Percentiles rank a stretch among this genome's conserved stretches.
These are phyloP conservation scores for Melospiza georgiana DNA, from an alignment of 2,113 vertebrate species.

Conservation along the genomic window DNA sequence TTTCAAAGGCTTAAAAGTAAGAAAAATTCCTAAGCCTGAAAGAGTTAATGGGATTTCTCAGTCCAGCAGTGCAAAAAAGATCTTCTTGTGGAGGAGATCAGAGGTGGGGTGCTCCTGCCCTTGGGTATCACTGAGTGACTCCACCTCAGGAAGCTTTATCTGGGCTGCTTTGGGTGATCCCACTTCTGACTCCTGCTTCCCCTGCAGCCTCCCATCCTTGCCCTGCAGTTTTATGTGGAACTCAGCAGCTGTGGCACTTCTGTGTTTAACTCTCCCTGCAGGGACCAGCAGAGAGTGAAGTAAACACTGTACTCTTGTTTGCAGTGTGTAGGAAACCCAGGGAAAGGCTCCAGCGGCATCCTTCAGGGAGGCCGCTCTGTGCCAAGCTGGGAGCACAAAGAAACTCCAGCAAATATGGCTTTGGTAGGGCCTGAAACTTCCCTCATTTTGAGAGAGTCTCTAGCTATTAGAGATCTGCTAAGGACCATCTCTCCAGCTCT, in stretches of 20 bases:
- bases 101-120: background rate
- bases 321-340: background rate
- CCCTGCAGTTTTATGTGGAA: constrained; percentile 53
- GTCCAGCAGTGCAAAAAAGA: background rate
- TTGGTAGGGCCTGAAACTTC: background rate
- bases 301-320: constrained; percentile 8
- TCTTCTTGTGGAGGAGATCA: background rate
- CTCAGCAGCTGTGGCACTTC: background rate
- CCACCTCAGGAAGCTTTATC: constrained; percentile 58
- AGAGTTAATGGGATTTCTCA: background rate
- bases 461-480: background rate
- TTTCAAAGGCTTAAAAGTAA: background rate
- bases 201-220: constrained; percentile 59
- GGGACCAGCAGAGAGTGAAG: background rate
- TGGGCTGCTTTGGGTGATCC: background rate
- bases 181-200: background rate
- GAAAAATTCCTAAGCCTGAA: background rate
- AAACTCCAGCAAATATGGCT: background rate
- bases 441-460: background rate
- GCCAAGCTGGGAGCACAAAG: background rate
- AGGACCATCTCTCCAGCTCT: background rate
- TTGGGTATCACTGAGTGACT: background rate
- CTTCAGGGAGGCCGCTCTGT: background rate
- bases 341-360: background rate
- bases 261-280: constrained; percentile 8